Evolutionary conservation across 2,888 invertebrate species (phyloP).

Genomic region (Cheilosia vulpina): DNA sequence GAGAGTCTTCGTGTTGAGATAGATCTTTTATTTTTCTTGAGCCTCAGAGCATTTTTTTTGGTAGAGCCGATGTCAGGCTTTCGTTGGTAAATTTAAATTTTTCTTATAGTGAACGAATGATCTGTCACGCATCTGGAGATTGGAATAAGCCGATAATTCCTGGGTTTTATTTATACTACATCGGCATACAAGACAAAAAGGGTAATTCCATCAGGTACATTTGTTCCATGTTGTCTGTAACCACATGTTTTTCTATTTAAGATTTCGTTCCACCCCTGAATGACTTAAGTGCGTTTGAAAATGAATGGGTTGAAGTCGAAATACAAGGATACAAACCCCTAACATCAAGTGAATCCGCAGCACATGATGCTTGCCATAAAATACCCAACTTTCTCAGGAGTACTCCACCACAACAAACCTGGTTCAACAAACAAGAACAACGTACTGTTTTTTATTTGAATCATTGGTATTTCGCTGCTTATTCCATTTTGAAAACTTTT

Average conservation of each 20-base stretch:
- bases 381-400: slow-evolving; percentile 82
- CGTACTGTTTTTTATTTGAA: slow-evolving; percentile 17
- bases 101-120: slow-evolving; percentile 87
- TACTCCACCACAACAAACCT: slow-evolving; percentile 80
- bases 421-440: slow-evolving; percentile 77
- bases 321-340: slow-evolving; percentile 84
- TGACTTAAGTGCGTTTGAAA: slow-evolving; percentile 92
- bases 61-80: background rate
- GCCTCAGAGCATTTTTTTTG: background rate
- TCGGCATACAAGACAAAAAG: slow-evolving; percentile 86
- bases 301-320: slow-evolving; percentile 96
- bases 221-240: background rate
- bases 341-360: slow-evolving; percentile 78
- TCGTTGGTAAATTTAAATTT: background rate
- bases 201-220: slow-evolving; percentile 75
- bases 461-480: background rate
- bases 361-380: slow-evolving; percentile 69
- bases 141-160: slow-evolving; percentile 90
- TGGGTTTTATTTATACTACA: slow-evolving; percentile 96
- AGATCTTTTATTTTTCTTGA: too few relatives aligned
- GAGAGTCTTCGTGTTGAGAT: background rate
- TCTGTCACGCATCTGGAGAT: slow-evolving; percentile 96
- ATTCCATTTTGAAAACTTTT: slow-evolving; percentile 17
- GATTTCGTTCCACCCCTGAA: slow-evolving; percentile 89
- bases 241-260: slow-evolving; percentile 34